Conservation (phyloP, 1,140 invertebrate species). For the Pseudoatta argentina region DNA sequence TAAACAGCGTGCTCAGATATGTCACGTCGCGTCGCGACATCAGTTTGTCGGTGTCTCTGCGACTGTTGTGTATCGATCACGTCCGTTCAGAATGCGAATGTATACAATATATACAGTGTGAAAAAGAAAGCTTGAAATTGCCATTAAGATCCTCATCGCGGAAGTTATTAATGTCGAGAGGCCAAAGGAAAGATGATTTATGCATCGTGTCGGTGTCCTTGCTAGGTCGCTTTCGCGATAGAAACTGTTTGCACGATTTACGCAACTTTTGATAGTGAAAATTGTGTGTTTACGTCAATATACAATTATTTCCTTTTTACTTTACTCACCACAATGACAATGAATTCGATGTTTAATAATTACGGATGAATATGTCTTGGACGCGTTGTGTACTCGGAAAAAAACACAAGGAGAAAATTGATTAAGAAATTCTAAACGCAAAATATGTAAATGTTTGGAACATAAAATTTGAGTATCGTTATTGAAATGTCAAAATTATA, state of each 20-base stretch:
- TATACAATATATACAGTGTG: neutral
- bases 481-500: neutral
- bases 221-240: neutral
- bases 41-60: conserved; percentile 33
- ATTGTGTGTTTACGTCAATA: conserved; percentile 7
- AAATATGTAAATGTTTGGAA: neutral
- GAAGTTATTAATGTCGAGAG: neutral
- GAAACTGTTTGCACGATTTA: neutral
- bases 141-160: no score
- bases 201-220: neutral
- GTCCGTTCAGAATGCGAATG: conserved; percentile 45
- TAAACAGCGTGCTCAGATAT: neutral
- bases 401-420: conserved; percentile 62
- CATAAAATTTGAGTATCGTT: neutral
- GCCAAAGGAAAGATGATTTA: neutral
- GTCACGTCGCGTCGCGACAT: conserved; percentile 30
- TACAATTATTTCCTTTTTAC: conserved; percentile 25
- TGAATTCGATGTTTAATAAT: conserved; percentile 64
- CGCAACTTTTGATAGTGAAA: neutral
- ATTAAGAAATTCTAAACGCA: conserved; percentile 22
- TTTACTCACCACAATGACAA: conserved; percentile 72
- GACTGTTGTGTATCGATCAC: conserved; percentile 65
- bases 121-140: conserved; percentile 25
- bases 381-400: conserved; percentile 64
- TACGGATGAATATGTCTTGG: conserved; percentile 55